Percentiles rank a stretch among this genome's conserved stretches.
phyloP scores from a whole-genome alignment of 2,797 vertebrate genomes.

The Mus minutoides region DNA sequence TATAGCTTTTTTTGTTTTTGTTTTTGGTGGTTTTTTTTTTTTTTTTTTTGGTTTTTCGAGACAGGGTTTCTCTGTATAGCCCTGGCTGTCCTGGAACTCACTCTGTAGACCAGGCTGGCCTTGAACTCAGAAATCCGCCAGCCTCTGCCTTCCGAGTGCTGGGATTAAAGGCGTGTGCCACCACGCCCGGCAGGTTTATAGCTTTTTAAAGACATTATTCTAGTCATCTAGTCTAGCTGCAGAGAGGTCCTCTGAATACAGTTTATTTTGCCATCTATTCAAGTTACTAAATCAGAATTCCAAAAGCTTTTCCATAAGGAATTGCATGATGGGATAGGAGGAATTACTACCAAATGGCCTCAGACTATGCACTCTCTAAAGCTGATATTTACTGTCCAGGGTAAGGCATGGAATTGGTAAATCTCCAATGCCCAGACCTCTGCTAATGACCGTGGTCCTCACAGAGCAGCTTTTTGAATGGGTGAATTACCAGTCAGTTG shows the following conservation, averaged over 20 bases:
- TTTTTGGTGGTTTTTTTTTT: too few relatives aligned
- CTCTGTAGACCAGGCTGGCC: too few relatives aligned
- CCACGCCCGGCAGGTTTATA: too few relatives aligned
- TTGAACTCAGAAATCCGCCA: too few relatives aligned
- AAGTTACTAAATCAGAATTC: conserved; percentile 59
- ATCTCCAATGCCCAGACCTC: conserved; percentile 63
- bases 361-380: conserved; percentile 11
- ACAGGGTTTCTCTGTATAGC: too few relatives aligned
- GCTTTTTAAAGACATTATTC: conserved; percentile 35
- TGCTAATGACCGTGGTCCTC: conserved; percentile 66
- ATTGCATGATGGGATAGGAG: not conserved
- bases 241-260: conserved; percentile 28
- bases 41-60: too few relatives aligned
- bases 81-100: too few relatives aligned
- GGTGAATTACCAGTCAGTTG: conserved; percentile 77
- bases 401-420: conserved; percentile 40
- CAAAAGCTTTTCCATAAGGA: conserved; percentile 60
- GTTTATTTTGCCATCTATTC: conserved; percentile 1
- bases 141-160: too few relatives aligned
- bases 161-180: too few relatives aligned
- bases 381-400: not conserved
- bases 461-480: not conserved
- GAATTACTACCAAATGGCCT: conserved; percentile 58
- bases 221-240: conserved; percentile 58
- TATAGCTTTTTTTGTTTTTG: too few relatives aligned